phyloP scores from a whole-genome alignment of 2,113 vertebrate genomes.

The Tinamus guttatus region DNA sequence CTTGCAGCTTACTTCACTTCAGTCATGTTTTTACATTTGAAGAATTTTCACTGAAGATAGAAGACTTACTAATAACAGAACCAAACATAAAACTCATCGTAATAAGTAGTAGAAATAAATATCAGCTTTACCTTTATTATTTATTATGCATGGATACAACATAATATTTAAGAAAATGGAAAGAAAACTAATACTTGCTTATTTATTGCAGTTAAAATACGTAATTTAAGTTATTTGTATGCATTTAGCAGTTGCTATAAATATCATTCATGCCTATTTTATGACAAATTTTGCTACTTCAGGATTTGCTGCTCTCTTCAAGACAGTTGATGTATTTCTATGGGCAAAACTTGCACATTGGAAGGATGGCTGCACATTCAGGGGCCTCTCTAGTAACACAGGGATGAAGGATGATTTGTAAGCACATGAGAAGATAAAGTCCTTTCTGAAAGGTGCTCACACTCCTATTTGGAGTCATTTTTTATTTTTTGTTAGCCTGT shows the following conservation, averaged over 20 bases:
- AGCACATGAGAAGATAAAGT: neutral
- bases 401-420: neutral
- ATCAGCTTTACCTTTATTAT: neutral
- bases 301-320: neutral
- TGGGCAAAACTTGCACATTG: neutral
- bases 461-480: neutral
- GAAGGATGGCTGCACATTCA: neutral
- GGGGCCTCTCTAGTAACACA: neutral
- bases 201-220: neutral
- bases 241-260: neutral
- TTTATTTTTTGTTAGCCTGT: fast-evolving
- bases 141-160: neutral
- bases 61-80: neutral
- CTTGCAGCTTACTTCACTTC: constrained; percentile 17
- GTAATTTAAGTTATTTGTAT: neutral
- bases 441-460: neutral
- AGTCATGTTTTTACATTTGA: constrained; percentile 44
- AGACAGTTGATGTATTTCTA: neutral
- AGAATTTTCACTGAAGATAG: constrained; percentile 36
- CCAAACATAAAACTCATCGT: neutral
- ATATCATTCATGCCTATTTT: neutral
- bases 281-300: neutral
- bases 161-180: neutral
- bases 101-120: constrained; percentile 4
- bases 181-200: neutral